Evolutionary conservation across 2,888 invertebrate genomes (phyloP), one percentile per base, ranked within the genome.

Genomic region (Spatulosminthurus flaviceps): DNA sequence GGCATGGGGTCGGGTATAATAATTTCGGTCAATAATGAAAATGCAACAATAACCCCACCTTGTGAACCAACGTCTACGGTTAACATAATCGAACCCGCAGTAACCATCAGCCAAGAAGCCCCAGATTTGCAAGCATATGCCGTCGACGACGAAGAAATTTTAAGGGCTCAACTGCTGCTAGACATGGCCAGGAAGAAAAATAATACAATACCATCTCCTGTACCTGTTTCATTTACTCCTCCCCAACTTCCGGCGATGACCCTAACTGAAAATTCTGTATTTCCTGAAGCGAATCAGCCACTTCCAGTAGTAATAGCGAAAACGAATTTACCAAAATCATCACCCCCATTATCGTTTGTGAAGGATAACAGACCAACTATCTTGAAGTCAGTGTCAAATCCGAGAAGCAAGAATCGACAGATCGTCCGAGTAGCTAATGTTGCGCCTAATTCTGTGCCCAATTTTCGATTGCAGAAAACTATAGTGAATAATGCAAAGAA

Each of bases 121-220:
- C 9, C 22, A 71, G 71, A 51, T 26, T 41, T 26, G 22, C 11
- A n/a, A 0, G 28, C 41, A 51, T 42, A 75, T 75, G 26, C 24
- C 34, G 34, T 43, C 66, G 78, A 78, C 11, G 78, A 78, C 41
- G 78, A 78, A 73, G 78, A 78, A 66, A 29, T 78, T 26, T 71
- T 78, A 66, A 60, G 78, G 24, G 78, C 78, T 16, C 72, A 73
- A 26, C 43, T 78, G 11, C 41, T 78, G 7, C 21, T 78, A 9
- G 78, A 78, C 22, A 64, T 78, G 19, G 61, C 78, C 5, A 64
- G 73, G 43, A 78, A 78, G 64, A 78, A 78, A 21, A 78, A 64
- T 29, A 51, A 51, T 13, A 26, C 72, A 7, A 19, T 43, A 26
- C 51, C 51, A 2, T 51, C 51, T 2, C 51, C 51, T 11, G 16